Percentiles rank a stretch among this genome's conserved stretches.
phyloP scores from a whole-genome alignment of 1,140 invertebrate genomes.

The Procambarus clarkii region DNA sequence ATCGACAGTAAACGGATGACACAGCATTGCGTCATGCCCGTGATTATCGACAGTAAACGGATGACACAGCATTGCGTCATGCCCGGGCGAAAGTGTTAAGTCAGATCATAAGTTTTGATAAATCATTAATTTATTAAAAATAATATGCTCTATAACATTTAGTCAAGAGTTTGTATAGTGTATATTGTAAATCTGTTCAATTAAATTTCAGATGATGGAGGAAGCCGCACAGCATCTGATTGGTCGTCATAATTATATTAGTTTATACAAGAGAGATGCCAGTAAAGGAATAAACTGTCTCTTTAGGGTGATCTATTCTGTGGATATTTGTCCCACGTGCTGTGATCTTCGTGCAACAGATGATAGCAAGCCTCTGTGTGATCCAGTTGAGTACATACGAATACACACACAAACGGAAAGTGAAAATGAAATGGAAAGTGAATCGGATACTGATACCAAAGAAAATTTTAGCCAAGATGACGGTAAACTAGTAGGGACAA shows the following conservation, averaged over 20 bases:
- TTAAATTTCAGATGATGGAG: constrained; percentile 82
- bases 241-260: constrained; percentile 94
- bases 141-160: too few species aligned
- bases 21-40: too few species aligned
- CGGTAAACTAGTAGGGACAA: background rate
- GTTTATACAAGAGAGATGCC: constrained; percentile 99
- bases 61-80: too few species aligned
- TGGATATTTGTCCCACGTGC: constrained; percentile 73
- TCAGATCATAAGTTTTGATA: too few species aligned
- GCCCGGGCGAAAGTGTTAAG: too few species aligned
- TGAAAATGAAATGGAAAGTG: background rate
- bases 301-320: constrained; percentile 81
- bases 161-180: too few species aligned
- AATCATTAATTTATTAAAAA: too few species aligned
- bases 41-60: too few species aligned
- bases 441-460: background rate
- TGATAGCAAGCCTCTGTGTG: background rate
- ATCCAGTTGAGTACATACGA: background rate
- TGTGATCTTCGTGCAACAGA: constrained; percentile 12
- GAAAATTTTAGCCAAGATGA: background rate
- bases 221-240: constrained; percentile 83
- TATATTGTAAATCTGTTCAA: too few species aligned
- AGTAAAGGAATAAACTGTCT: constrained; percentile 92
- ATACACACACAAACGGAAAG: background rate
- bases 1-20: too few species aligned